phyloP scores from a whole-genome alignment of 1,140 invertebrate species.

The Oncopeltus fasciatus region DNA sequence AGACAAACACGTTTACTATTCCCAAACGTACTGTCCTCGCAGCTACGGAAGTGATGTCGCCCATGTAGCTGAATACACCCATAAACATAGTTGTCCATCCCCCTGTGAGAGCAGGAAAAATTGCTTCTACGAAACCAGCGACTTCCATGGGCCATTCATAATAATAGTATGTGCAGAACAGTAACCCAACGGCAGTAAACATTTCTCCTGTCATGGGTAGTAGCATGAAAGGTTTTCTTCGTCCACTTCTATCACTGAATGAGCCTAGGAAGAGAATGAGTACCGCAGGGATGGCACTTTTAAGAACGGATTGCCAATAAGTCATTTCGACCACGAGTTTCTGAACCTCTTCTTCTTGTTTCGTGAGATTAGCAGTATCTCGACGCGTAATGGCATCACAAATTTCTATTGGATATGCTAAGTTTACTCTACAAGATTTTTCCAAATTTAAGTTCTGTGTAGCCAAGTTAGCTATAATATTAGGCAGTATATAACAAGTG shows the following conservation, averaged over 20 bases:
- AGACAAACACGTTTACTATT: slow-evolving; percentile 67
- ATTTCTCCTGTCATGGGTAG: slow-evolving; percentile 68
- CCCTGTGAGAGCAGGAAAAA: slow-evolving; percentile 55
- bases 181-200: slow-evolving; percentile 55
- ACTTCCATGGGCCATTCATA: slow-evolving; percentile 48
- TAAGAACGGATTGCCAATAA: slow-evolving; percentile 64
- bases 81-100: slow-evolving; percentile 81
- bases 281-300: slow-evolving; percentile 55
- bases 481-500: slow-evolving; percentile 63
- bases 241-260: slow-evolving; percentile 36
- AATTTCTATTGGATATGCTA: slow-evolving; percentile 42
- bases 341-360: slow-evolving; percentile 51
- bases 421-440: slow-evolving; percentile 68
- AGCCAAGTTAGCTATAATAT: slow-evolving; percentile 56
- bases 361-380: slow-evolving; percentile 35
- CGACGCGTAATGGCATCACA: slow-evolving; percentile 54
- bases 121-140: slow-evolving; percentile 54
- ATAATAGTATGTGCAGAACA: slow-evolving; percentile 64
- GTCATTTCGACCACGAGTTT: slow-evolving; percentile 59
- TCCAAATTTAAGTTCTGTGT: slow-evolving; percentile 70
- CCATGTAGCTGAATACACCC: slow-evolving; percentile 79
- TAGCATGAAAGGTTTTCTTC: slow-evolving; percentile 70
- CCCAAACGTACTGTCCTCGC: slow-evolving; percentile 68
- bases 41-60: slow-evolving; percentile 65
- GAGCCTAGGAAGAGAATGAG: slow-evolving; percentile 59